Base-by-base conservation (phyloP, 1,140 invertebrate species). In the Drosophila saltans region DNA sequence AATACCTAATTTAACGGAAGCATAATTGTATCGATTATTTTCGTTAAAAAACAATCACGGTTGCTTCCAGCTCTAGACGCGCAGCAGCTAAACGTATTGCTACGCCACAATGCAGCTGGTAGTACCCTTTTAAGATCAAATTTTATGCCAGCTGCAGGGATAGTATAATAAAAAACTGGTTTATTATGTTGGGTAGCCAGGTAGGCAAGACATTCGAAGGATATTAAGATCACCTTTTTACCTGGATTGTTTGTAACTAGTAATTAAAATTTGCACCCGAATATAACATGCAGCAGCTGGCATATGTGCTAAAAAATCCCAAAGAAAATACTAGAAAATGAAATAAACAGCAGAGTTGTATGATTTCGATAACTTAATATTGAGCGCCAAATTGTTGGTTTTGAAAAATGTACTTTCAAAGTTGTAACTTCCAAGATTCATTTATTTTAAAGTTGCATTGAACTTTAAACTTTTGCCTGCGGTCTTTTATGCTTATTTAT, bases 21-120 rank as follows among this genome's bases (percentile, higher is more conserved):
- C 16, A 16, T 16, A 16, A 16, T 16, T 16, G 16, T 16, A 16
- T 16, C 16, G 16, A 16, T 16, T 16, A 0, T 16, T 16, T 16
- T 16, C 16, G 16, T 16, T 16, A 16, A 16, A 16, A 16, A 16
- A 16, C 16, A 16, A 16, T 16, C 16, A 16, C 16, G 16, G 16
- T 0, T 16, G 16, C 16, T 16, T 16, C 16, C 16, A 16, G 16
- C 16, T 16, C 16, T 16, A 16, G 16, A 30, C 10, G 1, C 48
- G 69, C 70, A 67, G 70, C 59, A 26, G 26, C 45, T 26, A 70
- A 52, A 63, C 63, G 78, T 75, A 70, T 81, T 75, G 75, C 71
- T 78, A 59, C 62, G 56, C 72, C 26, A 45, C 66, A 30, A 43
- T n/a, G 36, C 7, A 2, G 36, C 43, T 28, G 62, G 55, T 69